Conservation (phyloP, 1,140 invertebrate genomes). For the Aphidius ervi region DNA sequence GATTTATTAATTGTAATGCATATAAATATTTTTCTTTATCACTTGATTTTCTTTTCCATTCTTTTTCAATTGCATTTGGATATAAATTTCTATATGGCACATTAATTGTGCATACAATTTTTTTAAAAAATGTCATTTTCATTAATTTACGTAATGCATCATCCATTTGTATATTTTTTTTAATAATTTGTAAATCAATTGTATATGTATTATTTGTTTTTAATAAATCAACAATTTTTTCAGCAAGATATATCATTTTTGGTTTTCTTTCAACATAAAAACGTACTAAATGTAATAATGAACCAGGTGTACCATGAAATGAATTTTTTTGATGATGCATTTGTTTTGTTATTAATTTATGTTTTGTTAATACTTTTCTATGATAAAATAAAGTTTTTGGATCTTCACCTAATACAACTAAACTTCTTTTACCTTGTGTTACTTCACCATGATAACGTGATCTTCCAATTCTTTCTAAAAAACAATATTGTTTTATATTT, state of each 20-base stretch:
- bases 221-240: constrained; percentile 57
- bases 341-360: constrained; percentile 65
- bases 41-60: constrained; percentile 54
- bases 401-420: constrained; percentile 55
- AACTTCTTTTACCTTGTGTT: constrained; percentile 62
- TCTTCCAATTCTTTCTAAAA: constrained; percentile 75
- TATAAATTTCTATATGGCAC: constrained; percentile 60
- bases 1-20: constrained; percentile 55
- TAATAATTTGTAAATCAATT: constrained; percentile 56
- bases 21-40: constrained; percentile 53
- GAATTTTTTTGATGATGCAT: constrained; percentile 47
- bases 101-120: constrained; percentile 40
- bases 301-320: constrained; percentile 48
- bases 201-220: constrained; percentile 46
- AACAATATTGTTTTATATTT: constrained; percentile 61
- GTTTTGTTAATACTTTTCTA: constrained; percentile 58
- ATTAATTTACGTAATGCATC: constrained; percentile 53
- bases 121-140: constrained; percentile 49
- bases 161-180: constrained; percentile 46
- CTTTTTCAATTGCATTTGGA: constrained; percentile 54
- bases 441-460: constrained; percentile 66
- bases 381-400: constrained; percentile 67
- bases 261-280: constrained; percentile 60
- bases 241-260: constrained; percentile 54
- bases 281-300: constrained; percentile 58